A percentile compares a stretch with the other conserved stretches of the same genome.
Conservation (phyloP, 1,140 invertebrate genomes). For the Elymnias hypermnestra region DNA sequence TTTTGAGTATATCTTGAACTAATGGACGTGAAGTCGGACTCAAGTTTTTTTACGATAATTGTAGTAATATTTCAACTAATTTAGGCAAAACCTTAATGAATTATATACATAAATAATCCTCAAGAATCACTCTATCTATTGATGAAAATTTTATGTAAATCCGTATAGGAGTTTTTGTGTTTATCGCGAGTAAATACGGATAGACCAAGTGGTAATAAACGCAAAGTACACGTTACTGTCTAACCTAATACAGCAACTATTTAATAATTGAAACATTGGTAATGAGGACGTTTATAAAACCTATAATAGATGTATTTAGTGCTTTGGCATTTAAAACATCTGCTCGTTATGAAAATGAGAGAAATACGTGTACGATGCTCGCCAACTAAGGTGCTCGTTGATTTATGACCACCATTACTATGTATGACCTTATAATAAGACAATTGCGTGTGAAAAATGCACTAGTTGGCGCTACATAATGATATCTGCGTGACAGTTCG, state of each 20-base stretch:
- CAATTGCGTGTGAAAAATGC: conserved; percentile 4
- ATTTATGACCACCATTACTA: conserved; percentile 1
- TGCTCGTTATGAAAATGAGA: conserved; percentile 3
- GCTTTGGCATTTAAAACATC: neutral
- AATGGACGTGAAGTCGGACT: no score
- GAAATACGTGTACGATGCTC: neutral
- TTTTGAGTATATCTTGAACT: no score
- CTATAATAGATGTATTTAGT: neutral
- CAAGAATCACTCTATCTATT: no score
- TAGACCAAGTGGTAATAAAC: no score
- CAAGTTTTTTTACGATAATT: no score
- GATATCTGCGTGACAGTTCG: neutral
- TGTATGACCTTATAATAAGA: neutral
- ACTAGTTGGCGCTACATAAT: neutral
- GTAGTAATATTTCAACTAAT: no score
- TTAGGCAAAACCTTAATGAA: no score
- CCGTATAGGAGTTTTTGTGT: no score
- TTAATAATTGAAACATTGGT: conserved; percentile 3
- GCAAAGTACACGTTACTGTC: neutral
- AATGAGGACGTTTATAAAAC: neutral
- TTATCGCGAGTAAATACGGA: no score
- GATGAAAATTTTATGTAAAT: no score
- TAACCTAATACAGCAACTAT: conserved; percentile 1
- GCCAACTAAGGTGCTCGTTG: conserved; percentile 2
- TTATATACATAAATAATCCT: no score